A percentile compares a stretch with the other conserved stretches of the same genome.
phyloP scores from a whole-genome alignment of 2,888 invertebrate species.

The Orthosia cruda region DNA sequence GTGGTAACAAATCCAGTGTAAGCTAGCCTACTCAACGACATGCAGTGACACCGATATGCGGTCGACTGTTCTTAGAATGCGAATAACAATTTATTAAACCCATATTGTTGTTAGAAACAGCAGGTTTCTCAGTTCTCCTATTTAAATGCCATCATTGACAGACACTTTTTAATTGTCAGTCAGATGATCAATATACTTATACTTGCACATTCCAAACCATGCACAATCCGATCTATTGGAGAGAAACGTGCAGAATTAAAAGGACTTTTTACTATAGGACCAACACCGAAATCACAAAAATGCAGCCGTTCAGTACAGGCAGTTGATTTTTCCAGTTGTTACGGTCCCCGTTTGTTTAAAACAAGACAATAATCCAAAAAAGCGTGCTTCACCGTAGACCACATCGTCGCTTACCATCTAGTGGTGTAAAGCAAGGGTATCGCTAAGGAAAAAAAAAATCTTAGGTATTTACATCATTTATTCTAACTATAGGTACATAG shows the following conservation, averaged over 20 bases:
- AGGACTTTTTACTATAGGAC: too few relatives aligned
- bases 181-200: not conserved
- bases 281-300: too few relatives aligned
- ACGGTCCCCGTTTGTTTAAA: not conserved
- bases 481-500: not conserved
- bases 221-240: accelerated
- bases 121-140: not conserved
- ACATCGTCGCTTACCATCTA: too few relatives aligned
- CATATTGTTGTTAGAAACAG: not conserved
- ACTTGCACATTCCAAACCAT: not conserved
- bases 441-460: too few relatives aligned
- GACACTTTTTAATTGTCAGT: not conserved
- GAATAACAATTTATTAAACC: conserved; percentile 13
- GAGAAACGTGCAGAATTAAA: too few relatives aligned
- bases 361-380: not conserved
- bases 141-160: not conserved
- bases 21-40: not conserved
- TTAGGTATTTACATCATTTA: not conserved
- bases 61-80: not conserved
- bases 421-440: too few relatives aligned
- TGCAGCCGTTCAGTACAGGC: too few relatives aligned
- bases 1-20: too few relatives aligned
- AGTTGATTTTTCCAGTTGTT: too few relatives aligned
- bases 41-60: not conserved
- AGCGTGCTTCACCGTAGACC: too few relatives aligned